Percentiles rank a stretch among this genome's conserved stretches.
Conservation (phyloP, 2,888 invertebrate species). For the Erebia palarica region DNA sequence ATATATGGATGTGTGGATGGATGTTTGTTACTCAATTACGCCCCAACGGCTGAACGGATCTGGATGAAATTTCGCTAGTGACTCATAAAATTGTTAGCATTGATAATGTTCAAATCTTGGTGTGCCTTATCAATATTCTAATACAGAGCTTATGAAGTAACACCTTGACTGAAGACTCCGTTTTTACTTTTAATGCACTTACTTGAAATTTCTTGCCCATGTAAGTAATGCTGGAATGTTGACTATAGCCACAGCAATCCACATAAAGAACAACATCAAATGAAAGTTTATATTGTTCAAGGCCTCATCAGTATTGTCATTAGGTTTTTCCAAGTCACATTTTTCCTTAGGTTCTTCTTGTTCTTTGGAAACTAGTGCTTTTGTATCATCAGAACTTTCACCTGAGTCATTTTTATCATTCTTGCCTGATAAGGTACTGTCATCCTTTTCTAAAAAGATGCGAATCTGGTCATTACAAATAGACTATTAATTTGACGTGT, state of each 20-base stretch:
- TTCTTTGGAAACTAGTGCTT: conserved; percentile 25
- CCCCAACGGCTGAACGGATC: no score
- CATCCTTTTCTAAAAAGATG: conserved; percentile 4
- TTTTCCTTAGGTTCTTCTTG: conserved; percentile 30
- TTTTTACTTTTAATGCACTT: conserved; percentile 54
- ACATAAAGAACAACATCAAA: conserved; percentile 86
- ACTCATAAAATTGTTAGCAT: no score
- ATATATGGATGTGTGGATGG: no score
- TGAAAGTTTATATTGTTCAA: conserved; percentile 86
- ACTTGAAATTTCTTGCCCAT: conserved; percentile 92
- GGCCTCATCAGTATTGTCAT: conserved; percentile 53
- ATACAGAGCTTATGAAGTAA: no score
- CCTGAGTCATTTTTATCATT: conserved; percentile 23
- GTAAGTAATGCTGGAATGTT: conserved; percentile 88
- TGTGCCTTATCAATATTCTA: no score
- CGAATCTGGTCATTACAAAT: not conserved
- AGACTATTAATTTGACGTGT: no score
- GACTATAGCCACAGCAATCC: conserved; percentile 84
- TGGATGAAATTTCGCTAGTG: no score
- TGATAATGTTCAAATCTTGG: no score
- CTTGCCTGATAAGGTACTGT: conserved; percentile 12
- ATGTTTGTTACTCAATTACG: no score
- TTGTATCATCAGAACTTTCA: conserved; percentile 17
- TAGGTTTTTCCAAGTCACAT: conserved; percentile 34
- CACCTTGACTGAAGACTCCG: not conserved